Percentiles rank a stretch among this genome's conserved stretches.
phyloP scores from a whole-genome alignment of 2,888 invertebrate species.

The Spilarctia lutea region DNA sequence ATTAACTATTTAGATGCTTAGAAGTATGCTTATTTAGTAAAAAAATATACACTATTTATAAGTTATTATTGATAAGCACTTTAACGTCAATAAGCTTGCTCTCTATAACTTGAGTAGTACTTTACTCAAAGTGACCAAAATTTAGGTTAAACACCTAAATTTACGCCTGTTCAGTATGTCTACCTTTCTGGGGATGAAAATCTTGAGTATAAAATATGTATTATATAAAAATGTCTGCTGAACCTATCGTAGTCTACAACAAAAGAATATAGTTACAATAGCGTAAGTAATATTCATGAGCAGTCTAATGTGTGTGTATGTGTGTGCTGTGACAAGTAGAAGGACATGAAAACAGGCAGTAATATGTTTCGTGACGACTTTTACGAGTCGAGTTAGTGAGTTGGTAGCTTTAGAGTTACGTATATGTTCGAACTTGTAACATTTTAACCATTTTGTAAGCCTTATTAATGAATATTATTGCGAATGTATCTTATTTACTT shows the following conservation, averaged over 20 bases:
- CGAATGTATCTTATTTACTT: too few species aligned
- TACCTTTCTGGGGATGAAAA: too few species aligned
- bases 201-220: too few species aligned
- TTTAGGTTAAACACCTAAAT: too few species aligned
- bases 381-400: slow-evolving; percentile 39
- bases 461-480: neutral
- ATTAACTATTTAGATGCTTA: too few species aligned
- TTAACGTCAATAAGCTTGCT: too few species aligned
- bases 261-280: neutral
- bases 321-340: slow-evolving; percentile 21
- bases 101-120: too few species aligned
- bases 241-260: neutral
- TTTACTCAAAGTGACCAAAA: too few species aligned
- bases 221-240: neutral
- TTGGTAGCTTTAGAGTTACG: neutral
- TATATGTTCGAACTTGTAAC: neutral
- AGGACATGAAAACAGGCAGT: slow-evolving; percentile 31
- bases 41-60: too few species aligned
- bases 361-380: slow-evolving; percentile 23
- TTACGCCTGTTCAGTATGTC: neutral
- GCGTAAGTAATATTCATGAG: neutral
- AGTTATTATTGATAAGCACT: too few species aligned
- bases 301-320: neutral
- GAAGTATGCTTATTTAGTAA: too few species aligned
- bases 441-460: neutral